Evolutionary conservation across 2,113 vertebrate genomes (phyloP).

Genomic region (Pedetes capensis): DNA sequence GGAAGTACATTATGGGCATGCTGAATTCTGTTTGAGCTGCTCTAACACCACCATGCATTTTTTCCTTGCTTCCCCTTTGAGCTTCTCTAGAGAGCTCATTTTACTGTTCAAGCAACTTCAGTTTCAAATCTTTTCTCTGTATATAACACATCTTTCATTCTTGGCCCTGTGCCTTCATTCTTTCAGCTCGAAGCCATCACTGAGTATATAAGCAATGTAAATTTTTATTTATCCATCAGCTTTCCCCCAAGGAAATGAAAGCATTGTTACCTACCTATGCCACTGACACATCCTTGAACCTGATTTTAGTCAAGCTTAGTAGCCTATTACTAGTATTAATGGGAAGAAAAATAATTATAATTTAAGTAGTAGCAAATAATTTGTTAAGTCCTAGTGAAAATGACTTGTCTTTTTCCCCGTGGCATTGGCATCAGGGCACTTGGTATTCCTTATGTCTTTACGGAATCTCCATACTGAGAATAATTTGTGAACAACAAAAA

Average conservation of each 20-base stretch:
- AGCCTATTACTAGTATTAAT: neutral
- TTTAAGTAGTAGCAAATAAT: neutral
- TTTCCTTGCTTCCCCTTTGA: neutral
- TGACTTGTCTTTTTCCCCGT: neutral
- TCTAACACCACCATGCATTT: neutral
- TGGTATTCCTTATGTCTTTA: neutral
- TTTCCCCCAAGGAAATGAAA: neutral
- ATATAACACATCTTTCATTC: neutral
- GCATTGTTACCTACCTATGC: neutral
- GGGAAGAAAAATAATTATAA: neutral
- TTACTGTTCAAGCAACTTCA: slow-evolving; percentile 27
- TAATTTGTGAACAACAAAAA: neutral
- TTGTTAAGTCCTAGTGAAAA: neutral
- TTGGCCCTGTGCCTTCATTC: slow-evolving; percentile 3
- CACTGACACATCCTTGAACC: neutral
- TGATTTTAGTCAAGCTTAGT: neutral
- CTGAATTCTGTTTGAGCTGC: slow-evolving; percentile 9
- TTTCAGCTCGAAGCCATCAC: neutral
- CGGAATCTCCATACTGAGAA: neutral
- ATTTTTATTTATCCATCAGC: slow-evolving; percentile 2
- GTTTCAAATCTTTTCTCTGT: slow-evolving; percentile 55
- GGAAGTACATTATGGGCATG: neutral
- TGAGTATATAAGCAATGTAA: neutral
- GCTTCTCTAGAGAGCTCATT: neutral
- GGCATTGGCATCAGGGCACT: neutral